Evolutionary conservation across 2,888 invertebrate genomes (phyloP).

Genomic region (Fragum sueziense): DNA sequence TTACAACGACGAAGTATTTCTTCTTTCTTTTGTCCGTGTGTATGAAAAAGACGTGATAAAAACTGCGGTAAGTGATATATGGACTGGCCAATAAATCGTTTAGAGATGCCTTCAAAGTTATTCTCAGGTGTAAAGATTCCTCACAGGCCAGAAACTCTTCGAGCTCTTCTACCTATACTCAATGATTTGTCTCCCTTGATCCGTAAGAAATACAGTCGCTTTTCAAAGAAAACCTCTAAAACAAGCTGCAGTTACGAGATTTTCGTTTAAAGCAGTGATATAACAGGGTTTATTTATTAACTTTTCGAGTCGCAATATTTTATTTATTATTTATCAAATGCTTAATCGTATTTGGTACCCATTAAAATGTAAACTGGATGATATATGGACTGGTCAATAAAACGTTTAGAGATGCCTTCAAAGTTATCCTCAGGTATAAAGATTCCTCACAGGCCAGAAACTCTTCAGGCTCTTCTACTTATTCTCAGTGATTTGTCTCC

Average conservation of each 20-base stretch:
- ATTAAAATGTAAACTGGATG: no score
- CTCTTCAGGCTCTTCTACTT: not conserved
- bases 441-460: constrained; percentile 17
- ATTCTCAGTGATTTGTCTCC: not conserved
- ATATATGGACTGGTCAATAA: constrained; percentile 51
- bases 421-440: constrained; percentile 22
- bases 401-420: constrained; percentile 48
- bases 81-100: constrained; percentile 51
- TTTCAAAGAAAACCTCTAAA: no score
- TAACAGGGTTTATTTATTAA: no score
- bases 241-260: no score
- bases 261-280: no score
- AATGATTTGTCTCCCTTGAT: not conserved
- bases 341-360: no score
- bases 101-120: constrained; percentile 41
- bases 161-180: not conserved
- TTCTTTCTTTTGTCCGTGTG: no score
- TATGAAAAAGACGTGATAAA: no score
- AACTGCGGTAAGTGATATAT: constrained; percentile 57
- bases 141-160: constrained; percentile 16
- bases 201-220: no score
- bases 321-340: no score
- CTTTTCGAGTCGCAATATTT: no score
- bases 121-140: constrained; percentile 16
- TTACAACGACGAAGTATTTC: no score